Evolutionary conservation across 2,113 vertebrate genomes (phyloP).

Genomic region (Xyliphius kryptos): DNA sequence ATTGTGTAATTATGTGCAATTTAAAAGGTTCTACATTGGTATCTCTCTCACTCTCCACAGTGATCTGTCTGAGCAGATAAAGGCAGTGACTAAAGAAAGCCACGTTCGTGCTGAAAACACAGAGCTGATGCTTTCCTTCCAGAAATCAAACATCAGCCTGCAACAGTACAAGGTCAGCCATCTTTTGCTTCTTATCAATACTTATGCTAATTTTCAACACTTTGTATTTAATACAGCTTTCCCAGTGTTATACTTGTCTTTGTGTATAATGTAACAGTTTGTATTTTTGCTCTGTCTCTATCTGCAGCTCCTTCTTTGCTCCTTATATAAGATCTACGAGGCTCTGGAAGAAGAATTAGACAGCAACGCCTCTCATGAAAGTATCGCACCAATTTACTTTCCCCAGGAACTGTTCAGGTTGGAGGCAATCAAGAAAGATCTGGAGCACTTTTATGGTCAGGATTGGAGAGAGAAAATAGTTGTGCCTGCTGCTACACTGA

Average conservation of each 20-base stretch:
- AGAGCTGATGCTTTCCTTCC: slow-evolving; percentile 82
- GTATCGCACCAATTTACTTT: slow-evolving; percentile 79
- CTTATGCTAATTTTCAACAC: no score
- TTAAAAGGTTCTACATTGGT: no score
- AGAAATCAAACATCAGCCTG: slow-evolving; percentile 74
- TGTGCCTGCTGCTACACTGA: slow-evolving; percentile 64
- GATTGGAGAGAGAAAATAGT: slow-evolving; percentile 71
- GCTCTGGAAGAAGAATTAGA: slow-evolving; percentile 85
- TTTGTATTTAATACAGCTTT: no score
- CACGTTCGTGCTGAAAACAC: slow-evolving; percentile 82
- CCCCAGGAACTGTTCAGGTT: slow-evolving; percentile 77
- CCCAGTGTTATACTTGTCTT: no score
- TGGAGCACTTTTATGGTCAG: slow-evolving; percentile 78
- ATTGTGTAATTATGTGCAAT: no score
- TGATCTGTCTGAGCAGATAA: slow-evolving; percentile 86
- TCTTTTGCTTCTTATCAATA: no score
- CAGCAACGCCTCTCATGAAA: slow-evolving; percentile 70
- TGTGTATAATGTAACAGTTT: no score
- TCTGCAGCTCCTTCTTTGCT: no score
- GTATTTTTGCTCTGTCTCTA: no score
- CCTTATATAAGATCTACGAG: slow-evolving; percentile 78
- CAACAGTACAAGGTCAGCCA: slow-evolving; percentile 77
- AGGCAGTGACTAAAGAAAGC: slow-evolving; percentile 81
- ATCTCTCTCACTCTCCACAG: slow-evolving; percentile 44
- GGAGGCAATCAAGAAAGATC: slow-evolving; percentile 71